phyloP scores from a whole-genome alignment of 2,797 vertebrate genomes.

The Prunella strophiata region DNA sequence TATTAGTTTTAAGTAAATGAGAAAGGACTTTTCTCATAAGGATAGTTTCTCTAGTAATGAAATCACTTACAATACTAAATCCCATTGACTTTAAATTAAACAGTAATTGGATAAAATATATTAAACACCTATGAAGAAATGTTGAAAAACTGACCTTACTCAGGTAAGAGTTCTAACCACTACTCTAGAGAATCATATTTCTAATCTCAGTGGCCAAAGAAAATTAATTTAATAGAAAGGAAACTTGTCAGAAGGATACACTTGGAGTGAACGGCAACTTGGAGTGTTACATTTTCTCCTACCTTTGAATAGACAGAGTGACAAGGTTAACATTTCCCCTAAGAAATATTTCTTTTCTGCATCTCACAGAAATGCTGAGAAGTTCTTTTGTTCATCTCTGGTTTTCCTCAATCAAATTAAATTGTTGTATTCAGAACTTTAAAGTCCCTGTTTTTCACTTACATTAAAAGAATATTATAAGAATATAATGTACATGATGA shows the following conservation, averaged over 20 bases:
- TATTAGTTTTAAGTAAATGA: not conserved
- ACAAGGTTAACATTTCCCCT: not conserved
- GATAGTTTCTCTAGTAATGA: conserved; percentile 14
- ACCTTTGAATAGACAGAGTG: not conserved
- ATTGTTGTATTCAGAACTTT: not conserved
- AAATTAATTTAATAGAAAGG: not conserved
- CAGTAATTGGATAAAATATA: not conserved
- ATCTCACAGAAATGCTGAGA: not conserved
- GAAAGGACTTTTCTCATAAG: not conserved
- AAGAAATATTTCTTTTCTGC: not conserved
- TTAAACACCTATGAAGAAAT: not conserved
- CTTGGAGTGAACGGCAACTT: not conserved
- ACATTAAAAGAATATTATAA: not conserved
- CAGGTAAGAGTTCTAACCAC: not conserved
- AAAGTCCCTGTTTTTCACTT: not conserved
- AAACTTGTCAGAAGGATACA: not conserved
- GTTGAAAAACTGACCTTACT: not conserved
- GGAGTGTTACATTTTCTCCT: not conserved
- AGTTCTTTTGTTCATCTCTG: not conserved
- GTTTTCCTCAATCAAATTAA: not conserved
- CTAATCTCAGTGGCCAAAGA: not conserved
- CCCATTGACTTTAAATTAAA: conserved; percentile 13
- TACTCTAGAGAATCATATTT: not conserved
- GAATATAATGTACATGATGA: not conserved
- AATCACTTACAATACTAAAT: not conserved